A percentile compares a stretch with the other conserved stretches of the same genome.
phyloP scores from a whole-genome alignment of 2,888 invertebrate genomes.

The Atrina japonica region DNA sequence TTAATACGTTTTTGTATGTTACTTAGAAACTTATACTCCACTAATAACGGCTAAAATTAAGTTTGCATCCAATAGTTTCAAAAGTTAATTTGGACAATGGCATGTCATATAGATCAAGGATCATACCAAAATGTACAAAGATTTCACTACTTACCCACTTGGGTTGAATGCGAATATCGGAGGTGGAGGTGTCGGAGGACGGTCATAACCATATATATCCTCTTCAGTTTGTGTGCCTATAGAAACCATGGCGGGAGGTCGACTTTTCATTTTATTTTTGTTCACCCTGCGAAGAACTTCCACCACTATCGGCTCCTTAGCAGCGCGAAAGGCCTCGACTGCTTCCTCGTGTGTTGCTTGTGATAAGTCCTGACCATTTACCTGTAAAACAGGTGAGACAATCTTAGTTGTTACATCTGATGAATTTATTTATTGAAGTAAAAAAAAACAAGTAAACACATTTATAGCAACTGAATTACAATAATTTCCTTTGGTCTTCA shows the following conservation, averaged over 20 bases:
- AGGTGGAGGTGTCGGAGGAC: constrained; percentile 74
- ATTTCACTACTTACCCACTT: constrained; percentile 72
- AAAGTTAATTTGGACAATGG: no score
- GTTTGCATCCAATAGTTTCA: no score
- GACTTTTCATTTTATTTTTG: constrained; percentile 69
- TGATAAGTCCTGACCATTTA: constrained; percentile 80
- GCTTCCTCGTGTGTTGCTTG: constrained; percentile 80
- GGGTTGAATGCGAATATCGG: constrained; percentile 67
- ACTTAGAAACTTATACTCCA: no score
- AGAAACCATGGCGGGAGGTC: constrained; percentile 76
- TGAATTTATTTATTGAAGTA: no score
- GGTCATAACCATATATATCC: constrained; percentile 73
- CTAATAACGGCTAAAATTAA: no score
- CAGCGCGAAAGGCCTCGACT: constrained; percentile 79
- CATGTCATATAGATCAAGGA: no score
- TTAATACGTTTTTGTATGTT: no score
- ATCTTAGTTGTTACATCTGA: background rate
- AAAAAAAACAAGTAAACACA: no score
- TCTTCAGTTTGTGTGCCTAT: constrained; percentile 79
- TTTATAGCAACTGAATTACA: no score
- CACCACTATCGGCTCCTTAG: constrained; percentile 80
- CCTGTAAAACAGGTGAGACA: constrained; percentile 67
- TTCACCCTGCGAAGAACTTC: constrained; percentile 78
- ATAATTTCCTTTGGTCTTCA: no score
- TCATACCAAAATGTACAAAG: no score